Conservation (phyloP, 2,113 vertebrate species). For the Grantiella picta region DNA sequence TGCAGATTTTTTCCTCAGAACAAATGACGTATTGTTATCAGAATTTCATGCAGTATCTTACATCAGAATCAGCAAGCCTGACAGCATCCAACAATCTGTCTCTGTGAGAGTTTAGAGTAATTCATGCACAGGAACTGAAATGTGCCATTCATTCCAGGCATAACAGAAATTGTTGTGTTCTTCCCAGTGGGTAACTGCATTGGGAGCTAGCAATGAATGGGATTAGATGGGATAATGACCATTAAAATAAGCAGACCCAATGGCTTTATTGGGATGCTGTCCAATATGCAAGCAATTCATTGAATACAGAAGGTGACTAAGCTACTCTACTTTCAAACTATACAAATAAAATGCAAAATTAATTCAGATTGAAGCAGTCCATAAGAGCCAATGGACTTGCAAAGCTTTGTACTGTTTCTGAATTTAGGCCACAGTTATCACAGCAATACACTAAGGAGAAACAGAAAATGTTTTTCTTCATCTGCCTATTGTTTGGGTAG, state of each 20-base stretch:
- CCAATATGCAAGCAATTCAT: constrained; percentile 26
- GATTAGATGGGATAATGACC: constrained; percentile 56
- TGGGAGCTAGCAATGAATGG: constrained; percentile 37
- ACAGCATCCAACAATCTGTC: neutral
- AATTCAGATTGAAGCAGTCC: neutral
- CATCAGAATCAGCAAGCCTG: neutral
- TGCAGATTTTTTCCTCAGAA: neutral
- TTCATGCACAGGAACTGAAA: neutral
- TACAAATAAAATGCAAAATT: neutral
- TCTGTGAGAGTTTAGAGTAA: neutral
- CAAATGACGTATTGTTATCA: neutral
- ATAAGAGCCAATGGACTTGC: neutral
- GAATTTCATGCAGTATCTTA: neutral
- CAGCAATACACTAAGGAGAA: neutral
- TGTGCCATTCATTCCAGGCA: neutral
- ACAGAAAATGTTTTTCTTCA: neutral
- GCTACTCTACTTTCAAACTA: neutral
- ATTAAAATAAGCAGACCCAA: constrained; percentile 13
- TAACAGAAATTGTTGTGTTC: constrained; percentile 10
- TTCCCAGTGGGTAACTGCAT: constrained; percentile 19
- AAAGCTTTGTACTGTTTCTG: neutral
- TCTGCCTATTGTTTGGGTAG: neutral
- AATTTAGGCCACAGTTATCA: neutral
- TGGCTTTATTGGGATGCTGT: constrained; percentile 27
- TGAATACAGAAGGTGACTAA: neutral